Evolutionary conservation across 2,113 vertebrate genomes (phyloP).

Genomic region (Python bivittatus): DNA sequence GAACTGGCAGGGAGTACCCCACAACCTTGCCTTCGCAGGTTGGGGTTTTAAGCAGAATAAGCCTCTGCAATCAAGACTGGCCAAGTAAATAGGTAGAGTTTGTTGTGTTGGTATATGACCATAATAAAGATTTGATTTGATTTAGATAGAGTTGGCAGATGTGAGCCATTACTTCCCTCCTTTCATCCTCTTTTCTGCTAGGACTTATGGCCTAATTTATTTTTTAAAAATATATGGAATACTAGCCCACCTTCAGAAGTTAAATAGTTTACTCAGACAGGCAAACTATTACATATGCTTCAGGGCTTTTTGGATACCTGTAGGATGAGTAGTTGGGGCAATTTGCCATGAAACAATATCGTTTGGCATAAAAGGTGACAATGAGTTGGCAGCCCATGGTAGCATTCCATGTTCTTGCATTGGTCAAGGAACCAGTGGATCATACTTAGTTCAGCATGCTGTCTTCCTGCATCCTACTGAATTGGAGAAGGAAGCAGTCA

Average conservation of each 20-base stretch:
- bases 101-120: too few species aligned
- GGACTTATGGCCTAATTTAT: background rate
- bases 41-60: background rate
- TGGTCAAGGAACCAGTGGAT: background rate
- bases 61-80: background rate
- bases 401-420: background rate
- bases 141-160: background rate
- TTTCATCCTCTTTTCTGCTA: background rate
- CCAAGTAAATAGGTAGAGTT: background rate
- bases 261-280: background rate
- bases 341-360: background rate
- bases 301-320: background rate
- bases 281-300: background rate
- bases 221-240: background rate
- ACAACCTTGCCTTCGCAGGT: background rate
- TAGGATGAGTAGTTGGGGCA: background rate
- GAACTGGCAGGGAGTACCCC: background rate
- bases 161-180: background rate
- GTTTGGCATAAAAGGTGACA: background rate
- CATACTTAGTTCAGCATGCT: background rate
- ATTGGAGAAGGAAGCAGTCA: background rate
- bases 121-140: too few species aligned
- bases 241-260: background rate
- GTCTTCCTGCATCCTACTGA: background rate
- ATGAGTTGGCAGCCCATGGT: background rate